Conservation (phyloP, 1,140 invertebrate genomes). For the Phymorhynchus buccinoides region DNA sequence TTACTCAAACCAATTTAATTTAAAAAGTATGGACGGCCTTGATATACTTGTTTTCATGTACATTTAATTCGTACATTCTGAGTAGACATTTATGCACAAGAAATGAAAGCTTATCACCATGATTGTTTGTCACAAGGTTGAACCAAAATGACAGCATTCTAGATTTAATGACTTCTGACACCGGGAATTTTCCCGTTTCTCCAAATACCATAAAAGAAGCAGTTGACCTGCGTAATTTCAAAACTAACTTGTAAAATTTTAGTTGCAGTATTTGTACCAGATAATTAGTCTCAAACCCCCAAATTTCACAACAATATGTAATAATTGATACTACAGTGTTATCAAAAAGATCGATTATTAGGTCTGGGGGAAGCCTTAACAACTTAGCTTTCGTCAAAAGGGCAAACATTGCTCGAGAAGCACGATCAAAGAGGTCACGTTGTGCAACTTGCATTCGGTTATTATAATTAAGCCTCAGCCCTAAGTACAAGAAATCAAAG, state of each 20-base stretch:
- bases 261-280: background rate
- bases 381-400: background rate
- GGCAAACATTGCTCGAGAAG: background rate
- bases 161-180: background rate
- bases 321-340: background rate
- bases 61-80: background rate
- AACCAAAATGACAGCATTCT: background rate
- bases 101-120: background rate
- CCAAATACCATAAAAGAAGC: no score
- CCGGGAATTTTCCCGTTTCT: background rate
- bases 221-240: no score
- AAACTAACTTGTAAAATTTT: conserved; percentile 7
- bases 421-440: background rate
- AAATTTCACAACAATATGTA: conserved; percentile 2
- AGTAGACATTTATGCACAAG: background rate
- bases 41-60: background rate
- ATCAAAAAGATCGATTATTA: background rate
- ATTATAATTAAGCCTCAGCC: background rate
- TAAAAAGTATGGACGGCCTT: background rate
- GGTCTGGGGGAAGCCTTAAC: background rate
- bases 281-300: background rate
- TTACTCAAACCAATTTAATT: background rate
- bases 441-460: background rate
- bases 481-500: background rate
- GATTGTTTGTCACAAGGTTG: background rate